Conservation (phyloP, 2,888 invertebrate species). For the Heliconius cydno region DNA sequence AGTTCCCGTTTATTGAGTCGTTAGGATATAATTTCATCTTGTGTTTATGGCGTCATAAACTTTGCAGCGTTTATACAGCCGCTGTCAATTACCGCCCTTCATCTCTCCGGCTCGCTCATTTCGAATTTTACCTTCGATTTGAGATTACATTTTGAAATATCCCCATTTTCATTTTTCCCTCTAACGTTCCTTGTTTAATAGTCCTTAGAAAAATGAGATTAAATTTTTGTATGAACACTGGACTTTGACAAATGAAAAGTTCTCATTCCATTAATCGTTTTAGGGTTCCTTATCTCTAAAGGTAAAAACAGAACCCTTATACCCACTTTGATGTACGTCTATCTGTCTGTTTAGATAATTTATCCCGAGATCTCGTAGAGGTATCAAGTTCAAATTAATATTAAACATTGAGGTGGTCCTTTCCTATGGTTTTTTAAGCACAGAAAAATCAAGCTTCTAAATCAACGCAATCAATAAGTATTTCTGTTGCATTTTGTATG, state of each 20-base stretch:
- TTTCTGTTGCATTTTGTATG: no score
- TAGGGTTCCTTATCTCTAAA: no score
- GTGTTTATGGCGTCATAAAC: conserved; percentile 79
- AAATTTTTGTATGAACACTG: conserved; percentile 22
- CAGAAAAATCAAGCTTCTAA: no score
- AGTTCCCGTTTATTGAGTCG: conserved; percentile 78
- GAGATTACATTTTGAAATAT: conserved; percentile 37
- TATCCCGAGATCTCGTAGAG: no score
- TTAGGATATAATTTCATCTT: conserved; percentile 82
- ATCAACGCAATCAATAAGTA: no score
- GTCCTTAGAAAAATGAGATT: conserved; percentile 33
- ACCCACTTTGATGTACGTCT: no score
- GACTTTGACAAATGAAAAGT: conserved; percentile 27
- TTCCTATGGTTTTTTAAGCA: no score
- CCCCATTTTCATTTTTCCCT: conserved; percentile 24
- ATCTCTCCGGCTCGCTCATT: conserved; percentile 32
- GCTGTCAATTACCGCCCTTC: conserved; percentile 37
- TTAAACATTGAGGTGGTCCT: no score
- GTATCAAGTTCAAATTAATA: no score
- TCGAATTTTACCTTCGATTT: conserved; percentile 38
- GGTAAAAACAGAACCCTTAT: no score
- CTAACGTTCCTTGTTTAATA: conserved; percentile 33
- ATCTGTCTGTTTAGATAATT: no score
- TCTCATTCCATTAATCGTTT: conserved; percentile 17
- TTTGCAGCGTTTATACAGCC: conserved; percentile 64